phyloP scores from a whole-genome alignment of 2,113 vertebrate genomes.

The Gavia stellata region DNA sequence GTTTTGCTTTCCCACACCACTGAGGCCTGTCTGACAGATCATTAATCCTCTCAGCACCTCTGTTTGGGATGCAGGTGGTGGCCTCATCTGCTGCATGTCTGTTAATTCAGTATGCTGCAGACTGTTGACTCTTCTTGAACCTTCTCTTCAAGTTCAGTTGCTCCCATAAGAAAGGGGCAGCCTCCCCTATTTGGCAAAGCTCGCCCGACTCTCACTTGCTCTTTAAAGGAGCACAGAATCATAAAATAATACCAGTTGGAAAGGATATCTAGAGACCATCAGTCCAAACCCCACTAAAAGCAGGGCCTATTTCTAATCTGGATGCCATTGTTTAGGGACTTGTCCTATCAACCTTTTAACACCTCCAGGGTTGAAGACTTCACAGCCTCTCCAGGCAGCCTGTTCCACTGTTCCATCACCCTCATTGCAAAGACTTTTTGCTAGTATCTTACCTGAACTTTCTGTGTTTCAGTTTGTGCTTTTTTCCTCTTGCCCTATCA shows the following conservation, averaged over 20 bases:
- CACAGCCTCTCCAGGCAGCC: background rate
- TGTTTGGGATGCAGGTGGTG: background rate
- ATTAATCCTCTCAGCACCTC: background rate
- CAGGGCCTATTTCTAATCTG: background rate
- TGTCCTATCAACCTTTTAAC: background rate
- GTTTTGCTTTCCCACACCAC: background rate
- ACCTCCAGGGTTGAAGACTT: background rate
- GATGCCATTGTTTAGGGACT: background rate
- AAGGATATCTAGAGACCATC: background rate
- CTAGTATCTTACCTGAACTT: background rate
- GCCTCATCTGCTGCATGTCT: background rate
- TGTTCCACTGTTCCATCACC: background rate
- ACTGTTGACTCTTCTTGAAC: background rate
- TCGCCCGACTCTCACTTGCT: background rate
- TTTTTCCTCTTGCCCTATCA: background rate
- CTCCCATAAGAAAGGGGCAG: background rate
- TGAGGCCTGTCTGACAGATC: background rate
- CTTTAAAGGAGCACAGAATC: background rate
- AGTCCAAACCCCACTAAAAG: background rate
- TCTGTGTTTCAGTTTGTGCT: background rate
- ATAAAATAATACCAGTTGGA: background rate
- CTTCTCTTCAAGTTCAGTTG: background rate
- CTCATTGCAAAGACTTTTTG: background rate
- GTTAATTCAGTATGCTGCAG: background rate
- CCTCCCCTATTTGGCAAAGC: background rate